These are phyloP conservation scores for Dichetophora obliterata DNA, from an alignment of 2,888 invertebrate species.

Conservation along the genomic window DNA sequence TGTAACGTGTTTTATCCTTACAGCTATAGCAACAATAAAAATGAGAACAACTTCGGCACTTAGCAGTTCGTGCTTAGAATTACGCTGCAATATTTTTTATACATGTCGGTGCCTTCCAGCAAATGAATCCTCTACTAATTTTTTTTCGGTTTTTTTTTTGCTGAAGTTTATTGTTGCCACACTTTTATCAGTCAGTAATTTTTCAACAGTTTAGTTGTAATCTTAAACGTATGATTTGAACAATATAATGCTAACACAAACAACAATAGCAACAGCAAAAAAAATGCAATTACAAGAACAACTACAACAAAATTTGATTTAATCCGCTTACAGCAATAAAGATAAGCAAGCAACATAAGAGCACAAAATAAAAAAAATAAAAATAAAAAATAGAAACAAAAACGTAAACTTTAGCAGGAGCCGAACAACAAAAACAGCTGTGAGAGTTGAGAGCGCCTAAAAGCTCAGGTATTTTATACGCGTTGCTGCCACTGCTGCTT, in stretches of 20 bases:
- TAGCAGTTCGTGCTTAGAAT: too few species aligned
- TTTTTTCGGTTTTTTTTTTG: neutral
- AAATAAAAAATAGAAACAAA: slow-evolving; percentile 36
- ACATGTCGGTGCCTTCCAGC: neutral
- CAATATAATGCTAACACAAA: slow-evolving; percentile 11
- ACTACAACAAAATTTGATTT: slow-evolving; percentile 49
- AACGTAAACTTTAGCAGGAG: neutral
- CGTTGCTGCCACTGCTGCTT: neutral
- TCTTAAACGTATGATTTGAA: slow-evolving; percentile 29
- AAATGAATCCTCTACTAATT: neutral
- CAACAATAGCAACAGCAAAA: slow-evolving; percentile 11
- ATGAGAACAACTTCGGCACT: too few species aligned
- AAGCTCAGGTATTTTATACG: slow-evolving; percentile 36
- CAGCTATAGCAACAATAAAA: too few species aligned
- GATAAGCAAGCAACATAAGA: slow-evolving; percentile 46
- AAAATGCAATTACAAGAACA: slow-evolving; percentile 41
- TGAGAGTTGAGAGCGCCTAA: slow-evolving; percentile 35
- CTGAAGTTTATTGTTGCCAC: neutral
- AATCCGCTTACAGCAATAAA: slow-evolving; percentile 53
- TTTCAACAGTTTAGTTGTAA: slow-evolving; percentile 50
- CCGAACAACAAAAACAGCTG: neutral
- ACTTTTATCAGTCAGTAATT: slow-evolving; percentile 48
- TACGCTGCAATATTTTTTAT: too few species aligned
- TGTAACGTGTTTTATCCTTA: too few species aligned
- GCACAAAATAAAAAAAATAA: slow-evolving; percentile 25